Base-by-base conservation (phyloP, 2,888 invertebrate species). In the Leptogaster cylindrica region DNA sequence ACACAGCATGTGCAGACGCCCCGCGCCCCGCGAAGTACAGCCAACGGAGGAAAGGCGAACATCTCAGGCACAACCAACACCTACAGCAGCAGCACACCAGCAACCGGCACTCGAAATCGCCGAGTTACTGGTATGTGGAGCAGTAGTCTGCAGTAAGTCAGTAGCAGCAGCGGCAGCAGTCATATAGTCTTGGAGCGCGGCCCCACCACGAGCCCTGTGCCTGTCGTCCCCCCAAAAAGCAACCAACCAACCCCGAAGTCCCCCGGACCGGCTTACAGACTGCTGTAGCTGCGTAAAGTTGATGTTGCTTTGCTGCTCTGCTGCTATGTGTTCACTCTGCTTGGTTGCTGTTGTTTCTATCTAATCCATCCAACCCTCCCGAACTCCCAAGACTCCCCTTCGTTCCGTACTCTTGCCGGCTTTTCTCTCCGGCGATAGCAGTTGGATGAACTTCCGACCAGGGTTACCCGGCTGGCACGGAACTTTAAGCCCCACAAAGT, bases 381-480 rank as follows among this genome's bases (percentile, higher is more conserved):
- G n/a, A n/a, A n/a, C n/a, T n/a, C n/a, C n/a, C n/a, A 12, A 46
- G 46, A 25, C 46, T 23, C 44, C 16, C 20, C 44, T 44, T 44
- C 44, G n/a, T 4, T 4, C 12, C 36, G n/a, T 36, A 4, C 36
- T 36, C 12, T n/a, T 36, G 51, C 31, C 28, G 51, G 51, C 16
- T 51, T 51, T 51, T 31, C 52, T n/a, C n/a, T 52, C 52, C 31
- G 16, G 20, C 31, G 31, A 33, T 10, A 20, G 33, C 33, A 52
- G 31, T 52, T 52, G 52, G 52, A 52, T 52, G 31, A 52, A 33
- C 52, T 52, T 52, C 33, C 52, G 31, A 52, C 33, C 31, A 52
- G 52, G 18, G 33, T 52, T 52, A 20, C 52, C 52, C 31, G n/a
- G 33, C 27, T 52, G 33, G 20, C 51, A 31, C n/a, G 14, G 41